phyloP scores from a whole-genome alignment of 2,888 invertebrate genomes.

The Beris chalybata region DNA sequence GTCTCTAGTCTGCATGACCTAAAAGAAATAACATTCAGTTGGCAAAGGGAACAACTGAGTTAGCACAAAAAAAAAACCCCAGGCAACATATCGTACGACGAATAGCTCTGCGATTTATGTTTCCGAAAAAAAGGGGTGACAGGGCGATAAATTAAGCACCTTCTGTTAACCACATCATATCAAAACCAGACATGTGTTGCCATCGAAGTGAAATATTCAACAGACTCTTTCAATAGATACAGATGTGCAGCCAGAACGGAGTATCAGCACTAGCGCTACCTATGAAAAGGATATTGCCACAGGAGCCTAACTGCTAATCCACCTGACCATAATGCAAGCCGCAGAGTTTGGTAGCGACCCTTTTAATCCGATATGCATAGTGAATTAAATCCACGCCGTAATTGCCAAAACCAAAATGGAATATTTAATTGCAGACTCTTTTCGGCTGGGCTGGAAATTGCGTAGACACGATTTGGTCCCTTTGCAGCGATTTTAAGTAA shows the following conservation, averaged over 20 bases:
- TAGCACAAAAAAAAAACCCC: not conserved
- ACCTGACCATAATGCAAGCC: conserved; percentile 27
- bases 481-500: too few species aligned
- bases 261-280: not conserved
- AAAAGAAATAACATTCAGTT: too few species aligned
- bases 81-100: not conserved
- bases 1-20: too few species aligned
- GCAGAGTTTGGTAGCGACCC: conserved; percentile 26
- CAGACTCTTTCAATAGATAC: conserved; percentile 3
- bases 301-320: conserved; percentile 20
- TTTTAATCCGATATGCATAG: conserved; percentile 39
- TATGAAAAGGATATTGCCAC: not conserved
- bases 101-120: conserved; percentile 2
- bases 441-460: too few species aligned
- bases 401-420: conserved; percentile 39
- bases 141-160: conserved; percentile 34
- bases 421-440: conserved; percentile 35
- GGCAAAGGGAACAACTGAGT: not conserved
- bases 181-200: conserved; percentile 24
- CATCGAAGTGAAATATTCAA: conserved; percentile 29
- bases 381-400: conserved; percentile 38
- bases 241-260: not conserved
- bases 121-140: conserved; percentile 33
- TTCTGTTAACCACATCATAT: conserved; percentile 32
- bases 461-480: too few species aligned